These are phyloP conservation scores for Cephalopachus bancanus DNA, from an alignment of 2,797 vertebrate species.

Conservation along the genomic window DNA sequence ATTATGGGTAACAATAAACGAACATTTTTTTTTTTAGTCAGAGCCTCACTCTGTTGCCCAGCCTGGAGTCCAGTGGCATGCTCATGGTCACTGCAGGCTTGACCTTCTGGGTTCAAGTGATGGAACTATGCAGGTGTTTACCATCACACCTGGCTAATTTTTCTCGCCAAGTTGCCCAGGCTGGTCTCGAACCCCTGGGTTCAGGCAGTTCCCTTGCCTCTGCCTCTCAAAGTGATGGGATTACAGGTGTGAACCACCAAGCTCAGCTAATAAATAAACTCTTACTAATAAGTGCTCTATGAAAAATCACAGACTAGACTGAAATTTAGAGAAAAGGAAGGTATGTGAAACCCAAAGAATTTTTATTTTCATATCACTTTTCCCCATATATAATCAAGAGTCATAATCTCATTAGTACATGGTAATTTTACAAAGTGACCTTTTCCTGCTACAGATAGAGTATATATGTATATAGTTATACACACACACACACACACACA, in stretches of 20 bases:
- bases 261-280: neutral
- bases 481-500: neutral
- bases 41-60: too few species aligned
- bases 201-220: too few species aligned
- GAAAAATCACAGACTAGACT: neutral
- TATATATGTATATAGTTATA: neutral
- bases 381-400: neutral
- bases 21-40: too few species aligned
- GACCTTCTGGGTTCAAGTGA: too few species aligned
- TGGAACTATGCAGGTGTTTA: too few species aligned
- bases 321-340: neutral
- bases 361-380: neutral
- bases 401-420: neutral
- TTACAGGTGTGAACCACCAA: too few species aligned
- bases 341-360: neutral
- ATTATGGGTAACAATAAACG: neutral
- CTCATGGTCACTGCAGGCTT: too few species aligned
- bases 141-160: too few species aligned
- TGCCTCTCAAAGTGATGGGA: too few species aligned
- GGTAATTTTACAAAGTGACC: neutral
- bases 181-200: too few species aligned
- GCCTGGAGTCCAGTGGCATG: too few species aligned
- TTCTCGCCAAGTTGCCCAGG: too few species aligned
- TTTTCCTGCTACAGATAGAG: neutral
- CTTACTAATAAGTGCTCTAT: neutral